Evolutionary conservation across 2,113 vertebrate genomes (phyloP).

Genomic region (Gopherus flavomarginatus): DNA sequence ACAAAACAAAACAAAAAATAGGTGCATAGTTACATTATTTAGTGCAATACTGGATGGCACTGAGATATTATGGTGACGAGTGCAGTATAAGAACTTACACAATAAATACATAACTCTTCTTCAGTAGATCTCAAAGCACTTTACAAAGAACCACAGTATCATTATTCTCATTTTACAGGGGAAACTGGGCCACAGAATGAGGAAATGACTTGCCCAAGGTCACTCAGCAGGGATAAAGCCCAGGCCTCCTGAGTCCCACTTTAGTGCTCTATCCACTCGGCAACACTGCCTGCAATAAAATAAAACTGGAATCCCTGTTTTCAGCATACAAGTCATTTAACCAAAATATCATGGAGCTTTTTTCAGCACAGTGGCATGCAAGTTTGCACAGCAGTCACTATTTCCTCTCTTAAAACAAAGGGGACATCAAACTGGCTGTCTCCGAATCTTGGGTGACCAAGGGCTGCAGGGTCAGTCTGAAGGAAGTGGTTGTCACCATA

Average conservation of each 20-base stretch:
- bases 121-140: not conserved
- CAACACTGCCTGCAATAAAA: not conserved
- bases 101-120: not conserved
- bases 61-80: not conserved
- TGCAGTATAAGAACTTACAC: not conserved
- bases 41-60: not conserved
- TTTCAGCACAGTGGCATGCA: not conserved
- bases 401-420: not conserved
- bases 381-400: not conserved
- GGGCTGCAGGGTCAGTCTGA: not conserved
- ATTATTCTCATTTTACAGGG: not conserved
- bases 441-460: not conserved
- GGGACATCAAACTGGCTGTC: not conserved
- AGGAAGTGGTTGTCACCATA: rapidly evolving
- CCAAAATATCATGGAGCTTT: not conserved
- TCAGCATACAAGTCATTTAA: not conserved
- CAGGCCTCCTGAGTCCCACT: not conserved
- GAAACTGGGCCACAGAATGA: not conserved
- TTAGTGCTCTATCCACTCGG: not conserved
- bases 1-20: not conserved
- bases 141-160: not conserved
- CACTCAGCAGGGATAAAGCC: not conserved
- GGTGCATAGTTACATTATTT: not conserved
- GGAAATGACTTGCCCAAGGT: not conserved
- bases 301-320: not conserved